A percentile compares a stretch with the other conserved stretches of the same genome.
phyloP scores from a whole-genome alignment of 2,113 vertebrate species.

The Ciconia maguari region DNA sequence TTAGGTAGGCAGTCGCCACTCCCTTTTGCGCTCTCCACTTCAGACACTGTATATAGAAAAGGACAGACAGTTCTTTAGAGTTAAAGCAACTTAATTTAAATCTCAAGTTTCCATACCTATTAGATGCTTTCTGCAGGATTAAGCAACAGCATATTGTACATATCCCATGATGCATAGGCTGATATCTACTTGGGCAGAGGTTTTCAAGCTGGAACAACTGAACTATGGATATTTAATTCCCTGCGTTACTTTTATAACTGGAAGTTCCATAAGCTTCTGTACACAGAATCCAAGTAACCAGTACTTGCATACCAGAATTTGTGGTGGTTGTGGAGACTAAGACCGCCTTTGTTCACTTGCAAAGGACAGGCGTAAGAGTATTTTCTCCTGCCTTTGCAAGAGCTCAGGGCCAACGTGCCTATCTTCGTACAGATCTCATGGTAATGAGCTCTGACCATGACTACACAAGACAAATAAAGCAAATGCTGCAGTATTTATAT shows the following conservation, averaged over 20 bases:
- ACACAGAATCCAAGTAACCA: background rate
- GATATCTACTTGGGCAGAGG: background rate
- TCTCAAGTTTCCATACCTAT: background rate
- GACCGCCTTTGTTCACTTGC: background rate
- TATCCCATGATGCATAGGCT: no score
- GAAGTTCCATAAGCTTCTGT: background rate
- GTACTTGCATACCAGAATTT: background rate
- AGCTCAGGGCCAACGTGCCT: background rate
- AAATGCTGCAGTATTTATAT: background rate
- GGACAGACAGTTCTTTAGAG: background rate
- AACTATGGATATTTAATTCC: background rate
- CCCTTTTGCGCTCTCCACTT: slow-evolving; percentile 77
- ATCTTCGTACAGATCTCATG: background rate
- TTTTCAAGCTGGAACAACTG: background rate
- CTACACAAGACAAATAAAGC: background rate
- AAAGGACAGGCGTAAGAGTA: background rate
- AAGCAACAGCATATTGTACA: background rate
- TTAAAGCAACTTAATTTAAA: background rate
- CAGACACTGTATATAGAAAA: slow-evolving; percentile 71
- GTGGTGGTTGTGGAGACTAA: background rate
- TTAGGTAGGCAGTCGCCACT: slow-evolving; percentile 76
- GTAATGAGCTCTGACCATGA: no score
- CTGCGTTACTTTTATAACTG: background rate
- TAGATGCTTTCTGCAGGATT: background rate
- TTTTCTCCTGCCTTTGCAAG: background rate